Evolutionary conservation across 2,113 vertebrate species (phyloP).

Genomic region (Heterochromis multidens): DNA sequence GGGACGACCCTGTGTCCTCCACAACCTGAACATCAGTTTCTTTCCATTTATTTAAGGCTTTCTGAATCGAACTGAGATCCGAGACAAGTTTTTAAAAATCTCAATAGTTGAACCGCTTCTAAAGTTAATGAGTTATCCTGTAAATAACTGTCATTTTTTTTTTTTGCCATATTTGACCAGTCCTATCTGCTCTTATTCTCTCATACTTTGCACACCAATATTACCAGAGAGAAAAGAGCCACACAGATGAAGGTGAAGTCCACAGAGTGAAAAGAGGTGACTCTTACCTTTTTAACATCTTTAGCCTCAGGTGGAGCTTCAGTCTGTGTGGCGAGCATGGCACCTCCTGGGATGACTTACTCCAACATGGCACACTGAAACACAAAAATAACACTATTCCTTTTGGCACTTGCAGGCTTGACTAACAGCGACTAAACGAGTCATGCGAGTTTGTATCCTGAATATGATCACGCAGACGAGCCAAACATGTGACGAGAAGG

Average conservation of each 20-base stretch:
- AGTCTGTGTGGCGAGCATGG: slow-evolving; percentile 85
- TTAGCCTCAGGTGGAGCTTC: slow-evolving; percentile 75
- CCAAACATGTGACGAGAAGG: slow-evolving; percentile 19
- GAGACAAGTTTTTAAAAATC: no score
- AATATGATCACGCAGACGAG: not conserved
- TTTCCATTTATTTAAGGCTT: not conserved
- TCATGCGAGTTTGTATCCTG: not conserved
- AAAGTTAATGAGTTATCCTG: no score
- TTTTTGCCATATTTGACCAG: no score
- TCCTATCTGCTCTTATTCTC: not conserved
- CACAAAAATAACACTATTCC: not conserved
- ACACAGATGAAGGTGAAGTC: not conserved
- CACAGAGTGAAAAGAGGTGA: not conserved
- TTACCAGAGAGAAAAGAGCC: not conserved
- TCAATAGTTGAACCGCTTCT: no score
- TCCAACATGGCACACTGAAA: slow-evolving; percentile 78
- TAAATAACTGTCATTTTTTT: no score
- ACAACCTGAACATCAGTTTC: not conserved
- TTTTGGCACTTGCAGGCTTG: not conserved
- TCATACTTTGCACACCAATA: not conserved
- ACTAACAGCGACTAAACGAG: not conserved
- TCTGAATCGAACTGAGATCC: not conserved
- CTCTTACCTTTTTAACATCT: slow-evolving; percentile 82
- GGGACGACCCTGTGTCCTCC: rapidly evolving
- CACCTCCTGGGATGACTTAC: slow-evolving; percentile 49